Conservation (phyloP, 2,113 vertebrate genomes). For the Odontesthes bonariensis region DNA sequence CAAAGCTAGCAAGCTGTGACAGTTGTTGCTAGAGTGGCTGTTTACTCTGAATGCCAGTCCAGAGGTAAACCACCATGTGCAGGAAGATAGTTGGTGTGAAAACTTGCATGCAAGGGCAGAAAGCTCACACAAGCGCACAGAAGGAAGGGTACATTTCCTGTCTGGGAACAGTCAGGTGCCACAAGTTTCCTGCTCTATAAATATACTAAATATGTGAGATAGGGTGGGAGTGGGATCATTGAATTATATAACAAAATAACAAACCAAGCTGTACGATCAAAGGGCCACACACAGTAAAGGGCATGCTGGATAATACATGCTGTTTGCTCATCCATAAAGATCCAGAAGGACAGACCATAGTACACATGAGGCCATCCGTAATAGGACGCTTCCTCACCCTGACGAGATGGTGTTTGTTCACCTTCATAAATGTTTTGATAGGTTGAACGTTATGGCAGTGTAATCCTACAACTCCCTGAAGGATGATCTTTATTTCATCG, state of each 20-base stretch:
- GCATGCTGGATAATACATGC: conserved; percentile 59
- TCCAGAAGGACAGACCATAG: conserved; percentile 65
- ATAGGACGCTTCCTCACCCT: conserved; percentile 33
- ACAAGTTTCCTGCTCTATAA: conserved; percentile 75
- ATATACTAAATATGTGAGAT: conserved; percentile 66
- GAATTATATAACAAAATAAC: conserved; percentile 55
- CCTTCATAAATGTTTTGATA: conserved; percentile 60
- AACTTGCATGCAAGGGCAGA: conserved; percentile 33
- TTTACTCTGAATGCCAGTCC: conserved; percentile 19
- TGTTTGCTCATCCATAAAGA: conserved; percentile 77
- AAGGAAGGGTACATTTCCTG: conserved; percentile 62
- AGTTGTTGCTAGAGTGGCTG: conserved; percentile 51
- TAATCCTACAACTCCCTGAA: conserved; percentile 19
- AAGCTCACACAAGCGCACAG: conserved; percentile 48
- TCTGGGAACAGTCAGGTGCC: conserved; percentile 66
- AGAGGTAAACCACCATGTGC: conserved; percentile 1
- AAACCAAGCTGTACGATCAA: conserved; percentile 40
- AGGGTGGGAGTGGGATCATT: not conserved
- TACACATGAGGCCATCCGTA: conserved; percentile 51
- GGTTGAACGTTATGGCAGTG: conserved; percentile 8
- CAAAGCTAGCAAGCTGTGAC: conserved; percentile 52
- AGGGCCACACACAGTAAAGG: conserved; percentile 42
- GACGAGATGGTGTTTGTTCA: conserved; percentile 49
- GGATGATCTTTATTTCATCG: conserved; percentile 19
- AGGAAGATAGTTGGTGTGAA: conserved; percentile 31